These are phyloP conservation scores for Fragum fragum DNA, from an alignment of 2,888 invertebrate genomes.

Conservation along the genomic window DNA sequence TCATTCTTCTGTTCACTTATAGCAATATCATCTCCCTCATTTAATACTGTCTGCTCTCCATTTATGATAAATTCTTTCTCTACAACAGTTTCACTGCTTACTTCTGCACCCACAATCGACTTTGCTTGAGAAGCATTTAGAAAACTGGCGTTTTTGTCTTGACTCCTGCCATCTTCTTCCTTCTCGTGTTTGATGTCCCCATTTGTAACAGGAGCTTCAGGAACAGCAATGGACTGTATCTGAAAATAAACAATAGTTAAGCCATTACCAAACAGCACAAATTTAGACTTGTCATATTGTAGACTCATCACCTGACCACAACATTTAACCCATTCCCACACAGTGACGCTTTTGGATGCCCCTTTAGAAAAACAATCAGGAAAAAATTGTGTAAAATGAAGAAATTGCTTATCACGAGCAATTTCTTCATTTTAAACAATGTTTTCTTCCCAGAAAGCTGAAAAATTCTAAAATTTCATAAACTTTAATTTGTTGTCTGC, in stretches of 20 bases:
- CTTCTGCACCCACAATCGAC: not conserved
- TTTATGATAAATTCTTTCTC: not conserved
- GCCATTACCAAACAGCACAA: too few relatives aligned
- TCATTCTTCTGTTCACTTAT: not conserved
- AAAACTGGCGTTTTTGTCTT: not conserved
- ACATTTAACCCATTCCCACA: too few relatives aligned
- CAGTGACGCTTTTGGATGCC: too few relatives aligned
- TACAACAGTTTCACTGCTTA: not conserved
- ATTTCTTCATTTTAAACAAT: too few relatives aligned
- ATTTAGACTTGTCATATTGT: too few relatives aligned
- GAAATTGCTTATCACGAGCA: too few relatives aligned
- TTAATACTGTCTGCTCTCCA: not conserved
- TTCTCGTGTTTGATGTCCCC: constrained; percentile 15
- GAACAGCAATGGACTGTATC: constrained; percentile 17
- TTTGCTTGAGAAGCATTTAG: not conserved
- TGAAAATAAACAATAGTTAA: constrained; percentile 1
- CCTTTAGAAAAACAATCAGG: too few relatives aligned
- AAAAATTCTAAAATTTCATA: too few relatives aligned
- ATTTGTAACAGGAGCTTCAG: constrained; percentile 1
- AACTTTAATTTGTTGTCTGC: too few relatives aligned
- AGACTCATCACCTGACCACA: too few relatives aligned
- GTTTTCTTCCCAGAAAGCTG: too few relatives aligned
- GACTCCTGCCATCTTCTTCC: constrained; percentile 5
- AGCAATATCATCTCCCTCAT: not conserved
- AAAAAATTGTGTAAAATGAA: too few relatives aligned